Conservation (phyloP, 2,888 invertebrate species). For the Callosobruchus maculatus region DNA sequence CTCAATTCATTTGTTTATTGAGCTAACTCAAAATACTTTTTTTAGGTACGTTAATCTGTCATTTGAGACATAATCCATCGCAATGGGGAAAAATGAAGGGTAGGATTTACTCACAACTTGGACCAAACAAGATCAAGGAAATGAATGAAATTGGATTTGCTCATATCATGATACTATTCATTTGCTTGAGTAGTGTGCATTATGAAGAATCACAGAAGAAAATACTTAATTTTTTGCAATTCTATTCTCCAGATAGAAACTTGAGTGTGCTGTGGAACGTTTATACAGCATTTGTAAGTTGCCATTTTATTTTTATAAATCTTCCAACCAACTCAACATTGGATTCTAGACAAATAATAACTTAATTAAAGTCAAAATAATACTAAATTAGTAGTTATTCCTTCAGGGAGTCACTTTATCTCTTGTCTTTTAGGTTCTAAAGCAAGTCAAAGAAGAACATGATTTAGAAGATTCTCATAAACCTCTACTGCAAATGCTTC, state of each 20-base stretch:
- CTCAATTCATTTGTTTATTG: no score
- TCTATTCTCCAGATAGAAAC: conserved; percentile 32
- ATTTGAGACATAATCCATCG: conserved; percentile 37
- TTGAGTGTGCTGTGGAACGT: conserved; percentile 35
- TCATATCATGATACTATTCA: conserved; percentile 39
- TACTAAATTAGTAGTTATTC: no score
- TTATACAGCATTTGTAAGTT: conserved; percentile 39
- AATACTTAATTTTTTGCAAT: conserved; percentile 34
- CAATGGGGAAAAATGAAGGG: conserved; percentile 47
- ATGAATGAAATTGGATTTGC: conserved; percentile 38
- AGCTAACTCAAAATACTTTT: no score
- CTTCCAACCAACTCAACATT: no score
- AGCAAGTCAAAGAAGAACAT: conserved; percentile 30
- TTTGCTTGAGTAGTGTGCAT: conserved; percentile 33
- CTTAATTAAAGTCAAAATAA: no score
- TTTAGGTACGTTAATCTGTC: conserved; percentile 35
- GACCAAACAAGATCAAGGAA: conserved; percentile 41
- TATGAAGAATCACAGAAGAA: conserved; percentile 41
- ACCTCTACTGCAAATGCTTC: conserved; percentile 29
- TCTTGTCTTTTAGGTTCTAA: conserved; percentile 32
- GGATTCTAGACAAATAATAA: no score
- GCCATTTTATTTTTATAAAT: not conserved
- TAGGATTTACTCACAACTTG: conserved; percentile 45
- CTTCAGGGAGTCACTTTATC: no score
- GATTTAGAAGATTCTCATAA: conserved; percentile 30